Evolutionary conservation across 2,888 invertebrate genomes (phyloP), one percentile per base, ranked within the genome.

Genomic region (Oxytorus armatus): DNA sequence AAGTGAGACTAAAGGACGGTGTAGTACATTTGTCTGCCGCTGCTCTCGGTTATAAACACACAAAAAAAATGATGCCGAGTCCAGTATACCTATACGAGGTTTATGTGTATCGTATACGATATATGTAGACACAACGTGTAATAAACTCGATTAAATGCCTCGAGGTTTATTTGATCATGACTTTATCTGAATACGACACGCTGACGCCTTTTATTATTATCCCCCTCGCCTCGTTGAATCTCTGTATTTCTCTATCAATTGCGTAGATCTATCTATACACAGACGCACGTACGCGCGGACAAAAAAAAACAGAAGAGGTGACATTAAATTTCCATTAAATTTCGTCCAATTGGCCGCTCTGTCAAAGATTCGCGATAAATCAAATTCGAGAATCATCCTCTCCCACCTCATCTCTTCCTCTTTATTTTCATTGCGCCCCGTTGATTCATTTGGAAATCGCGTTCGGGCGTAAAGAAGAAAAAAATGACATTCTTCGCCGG

Each of bases 121-220:
- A 47, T 47, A 10, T 25, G 55, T 55, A 47, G 51, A 39, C 29
- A 55, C 47, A 63, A 33, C 44, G n/a, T 10, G 33, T 63, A 51
- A 63, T 44, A 49, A 63, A 49, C 42, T 76, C 49, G 73, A 80
- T 80, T 73, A 63, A 76, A 77, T 63, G 76, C 68, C 55, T 49
- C 63, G 75, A 65, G 72, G 73, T 68, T 49, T 76, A 57, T 72
- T 80, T 66, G 80, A 77, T 76, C 49, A 42, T 39, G 63, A 29
- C 68, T 80, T 80, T 77, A 77, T 80, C 73, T 55, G 68, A 80
- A 68, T 77, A 76, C 63, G 76, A 76, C 80, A 66, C 25, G 21
- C 55, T 39, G 79, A 76, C 75, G 76, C 72, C 79, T 33, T 61
- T 36, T 4, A 76, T 76, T 72, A 75, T 75, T 65, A 59, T 66